A percentile compares a stretch with the other conserved stretches of the same genome.
Evolutionary conservation across 2,888 invertebrate species (phyloP).

Genomic region (Deilephila porcellus): DNA sequence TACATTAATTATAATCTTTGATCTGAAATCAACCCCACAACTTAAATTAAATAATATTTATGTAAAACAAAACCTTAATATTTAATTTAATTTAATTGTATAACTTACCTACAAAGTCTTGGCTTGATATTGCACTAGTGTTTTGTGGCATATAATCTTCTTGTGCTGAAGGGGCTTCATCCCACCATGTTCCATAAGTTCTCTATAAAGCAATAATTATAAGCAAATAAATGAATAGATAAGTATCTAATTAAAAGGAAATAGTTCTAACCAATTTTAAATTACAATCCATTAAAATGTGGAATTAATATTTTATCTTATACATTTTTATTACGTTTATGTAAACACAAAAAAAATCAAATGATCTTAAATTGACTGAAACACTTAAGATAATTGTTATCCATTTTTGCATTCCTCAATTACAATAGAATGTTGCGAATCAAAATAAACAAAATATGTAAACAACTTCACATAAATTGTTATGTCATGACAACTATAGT

Average conservation of each 20-base stretch:
- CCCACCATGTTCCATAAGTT: conserved; percentile 94
- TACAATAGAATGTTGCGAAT: neutral
- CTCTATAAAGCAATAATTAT: conserved; percentile 79
- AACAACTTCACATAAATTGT: conserved; percentile 1
- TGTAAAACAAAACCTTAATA: no score
- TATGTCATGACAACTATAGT: neutral
- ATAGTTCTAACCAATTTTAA: neutral
- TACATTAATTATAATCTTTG: no score
- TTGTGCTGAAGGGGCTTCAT: conserved; percentile 89
- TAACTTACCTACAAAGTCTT: conserved; percentile 92
- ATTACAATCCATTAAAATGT: neutral
- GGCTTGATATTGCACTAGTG: conserved; percentile 86
- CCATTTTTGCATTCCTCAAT: neutral
- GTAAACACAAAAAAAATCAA: no score
- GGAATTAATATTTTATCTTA: no score
- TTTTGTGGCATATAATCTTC: conserved; percentile 91
- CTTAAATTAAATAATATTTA: no score
- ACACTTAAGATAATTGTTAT: neutral
- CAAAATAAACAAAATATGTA: conserved; percentile 13
- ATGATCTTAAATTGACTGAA: neutral
- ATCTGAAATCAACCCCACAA: no score
- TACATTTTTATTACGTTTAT: no score
- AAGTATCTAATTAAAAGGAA: no score
- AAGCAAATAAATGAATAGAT: neutral
- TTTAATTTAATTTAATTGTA: neutral